These are phyloP conservation scores for Hemicrepidius hirtus DNA, from an alignment of 2,888 invertebrate genomes.

Conservation along the genomic window DNA sequence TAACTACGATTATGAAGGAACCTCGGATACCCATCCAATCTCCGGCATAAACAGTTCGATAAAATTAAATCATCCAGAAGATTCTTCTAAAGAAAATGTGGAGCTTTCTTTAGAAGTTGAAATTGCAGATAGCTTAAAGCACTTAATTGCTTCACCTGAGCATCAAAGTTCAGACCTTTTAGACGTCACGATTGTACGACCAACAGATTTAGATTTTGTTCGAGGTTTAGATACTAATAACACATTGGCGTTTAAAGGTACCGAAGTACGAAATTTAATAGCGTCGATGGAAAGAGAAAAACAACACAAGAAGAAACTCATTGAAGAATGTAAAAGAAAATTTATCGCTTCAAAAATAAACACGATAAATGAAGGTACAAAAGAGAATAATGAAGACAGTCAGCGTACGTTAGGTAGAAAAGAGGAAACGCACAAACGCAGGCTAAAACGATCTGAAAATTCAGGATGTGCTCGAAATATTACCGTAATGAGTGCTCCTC, in stretches of 20 bases:
- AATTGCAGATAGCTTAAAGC: conserved; percentile 65
- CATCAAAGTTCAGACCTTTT: conserved; percentile 63
- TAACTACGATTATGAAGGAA: conserved; percentile 40
- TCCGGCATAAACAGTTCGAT: conserved; percentile 3
- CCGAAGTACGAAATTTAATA: conserved; percentile 61
- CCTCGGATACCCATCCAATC: not conserved
- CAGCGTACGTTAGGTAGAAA: conserved; percentile 1
- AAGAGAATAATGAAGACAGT: not conserved
- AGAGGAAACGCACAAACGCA: conserved; percentile 11
- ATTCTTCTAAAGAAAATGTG: conserved; percentile 49
- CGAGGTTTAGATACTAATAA: conserved; percentile 1
- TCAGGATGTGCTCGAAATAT: not conserved
- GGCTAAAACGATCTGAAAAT: conserved; percentile 19
- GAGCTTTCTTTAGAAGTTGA: conserved; percentile 67
- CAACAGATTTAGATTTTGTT: conserved; percentile 56
- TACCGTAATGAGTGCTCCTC: conserved; percentile 2
- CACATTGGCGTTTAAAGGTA: not conserved
- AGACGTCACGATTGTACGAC: conserved; percentile 68
- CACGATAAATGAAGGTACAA: not conserved
- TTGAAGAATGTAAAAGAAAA: conserved; percentile 54
- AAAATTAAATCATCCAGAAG: not conserved
- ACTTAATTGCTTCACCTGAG: conserved; percentile 63
- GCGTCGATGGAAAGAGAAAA: conserved; percentile 61
- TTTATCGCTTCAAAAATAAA: not conserved
- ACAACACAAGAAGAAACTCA: conserved; percentile 57